A percentile compares a stretch with the other conserved stretches of the same genome.
Conservation (phyloP, 1,140 invertebrate genomes). For the Patella vulgata region DNA sequence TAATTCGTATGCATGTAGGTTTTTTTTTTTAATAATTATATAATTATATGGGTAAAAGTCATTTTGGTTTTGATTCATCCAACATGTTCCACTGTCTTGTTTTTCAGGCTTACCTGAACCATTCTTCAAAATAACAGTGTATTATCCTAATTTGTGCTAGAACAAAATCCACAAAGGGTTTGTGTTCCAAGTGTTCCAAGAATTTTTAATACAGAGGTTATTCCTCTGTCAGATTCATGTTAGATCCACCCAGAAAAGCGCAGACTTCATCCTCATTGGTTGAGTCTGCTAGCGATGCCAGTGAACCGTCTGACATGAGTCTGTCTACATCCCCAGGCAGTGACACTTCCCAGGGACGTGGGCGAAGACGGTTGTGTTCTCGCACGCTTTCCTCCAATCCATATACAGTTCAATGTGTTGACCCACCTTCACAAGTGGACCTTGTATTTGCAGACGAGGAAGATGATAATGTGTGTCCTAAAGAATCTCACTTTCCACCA, state of each 20-base stretch:
- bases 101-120: no score
- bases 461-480: slow-evolving; percentile 5
- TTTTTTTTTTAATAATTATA: no score
- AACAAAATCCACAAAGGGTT: no score
- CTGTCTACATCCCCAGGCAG: slow-evolving; percentile 35
- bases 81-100: no score
- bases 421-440: neutral
- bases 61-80: no score
- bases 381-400: neutral
- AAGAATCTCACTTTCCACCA: neutral
- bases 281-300: slow-evolving; percentile 25
- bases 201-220: no score
- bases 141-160: no score
- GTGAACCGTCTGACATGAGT: slow-evolving; percentile 34
- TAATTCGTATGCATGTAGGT: no score
- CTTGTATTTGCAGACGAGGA: neutral
- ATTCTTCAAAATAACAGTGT: no score
- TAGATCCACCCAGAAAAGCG: neutral
- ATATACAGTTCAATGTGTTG: neutral
- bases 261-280: slow-evolving; percentile 13
- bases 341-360: slow-evolving; percentile 13
- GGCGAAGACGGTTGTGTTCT: neutral
- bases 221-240: no score
- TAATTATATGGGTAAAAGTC: no score
- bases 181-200: no score